Evolutionary conservation across 1,140 invertebrate species (phyloP), one percentile per base, ranked within the genome.

Genomic region (Camponotus pennsylvanicus): DNA sequence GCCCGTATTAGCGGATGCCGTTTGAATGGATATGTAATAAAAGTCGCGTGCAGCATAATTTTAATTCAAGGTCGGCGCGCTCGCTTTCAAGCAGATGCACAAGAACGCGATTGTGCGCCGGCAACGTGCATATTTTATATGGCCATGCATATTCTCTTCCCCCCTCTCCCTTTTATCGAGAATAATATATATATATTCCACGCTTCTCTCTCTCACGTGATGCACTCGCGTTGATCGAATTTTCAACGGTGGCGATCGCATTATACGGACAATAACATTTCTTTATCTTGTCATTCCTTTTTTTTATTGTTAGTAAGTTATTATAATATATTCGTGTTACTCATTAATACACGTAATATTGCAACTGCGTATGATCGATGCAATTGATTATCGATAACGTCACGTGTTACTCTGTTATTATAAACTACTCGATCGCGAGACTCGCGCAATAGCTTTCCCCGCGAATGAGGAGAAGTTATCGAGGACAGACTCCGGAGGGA

Each of bases 21-120:
- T 87, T 91, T 83, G 86, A 90, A 88, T 88, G 87, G 70, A 66
- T 91, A 88, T 91, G 87, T 89, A 89, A 89, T 90, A 91, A 91
- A 89, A 88, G 87, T 86, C 88, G 84, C 79, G 84, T 87, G 85
- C 71, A 73, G 78, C 73, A 87, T 89, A 92, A 92, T 90, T 91
- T 52, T 89, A 76, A 89, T 85, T 87, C 90, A 90, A 92, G 91
- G 90, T 86, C 89, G 88, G 42, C 32, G 15, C 75, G 57, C 73
- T 79, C 67, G 63, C 57, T 49, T 64, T 78, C 73, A 63, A 78
- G 37, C 80, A 83, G 77, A 69, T 84, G 73, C 63, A 80, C 21
- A 78, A 73, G 71, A 88, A 69, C 79, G 85, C 80, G 84, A 76
- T 83, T 86, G 18, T 52, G 49, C 49, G 49, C 27, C 40, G 13